These are phyloP conservation scores for Ganaspis sp. DNA, from an alignment of 1,140 invertebrate genomes.

Conservation along the genomic window DNA sequence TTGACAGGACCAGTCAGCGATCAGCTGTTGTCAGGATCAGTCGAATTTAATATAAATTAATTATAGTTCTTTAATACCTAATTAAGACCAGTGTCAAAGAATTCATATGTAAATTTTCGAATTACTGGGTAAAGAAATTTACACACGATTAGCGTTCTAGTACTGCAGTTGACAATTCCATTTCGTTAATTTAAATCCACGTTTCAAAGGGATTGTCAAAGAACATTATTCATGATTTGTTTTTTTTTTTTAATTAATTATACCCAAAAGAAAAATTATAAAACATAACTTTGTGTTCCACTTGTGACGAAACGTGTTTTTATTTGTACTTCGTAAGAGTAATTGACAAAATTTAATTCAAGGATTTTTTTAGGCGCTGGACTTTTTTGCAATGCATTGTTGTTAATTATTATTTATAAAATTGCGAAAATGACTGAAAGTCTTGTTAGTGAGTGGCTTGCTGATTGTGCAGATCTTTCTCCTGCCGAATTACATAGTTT, in stretches of 20 bases:
- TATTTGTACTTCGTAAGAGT: neutral
- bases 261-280: neutral
- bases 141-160: neutral
- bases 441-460: conserved; percentile 87
- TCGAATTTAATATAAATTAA: neutral
- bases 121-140: neutral
- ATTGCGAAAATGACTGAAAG: conserved; percentile 82
- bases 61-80: neutral
- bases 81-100: neutral
- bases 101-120: neutral
- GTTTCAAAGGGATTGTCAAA: neutral
- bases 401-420: neutral
- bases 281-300: no score
- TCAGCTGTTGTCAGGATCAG: conserved; percentile 5
- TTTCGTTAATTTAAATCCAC: neutral
- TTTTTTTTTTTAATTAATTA: neutral
- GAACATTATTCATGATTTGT: neutral
- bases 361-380: neutral
- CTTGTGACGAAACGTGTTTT: neutral
- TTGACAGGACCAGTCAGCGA: neutral
- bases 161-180: neutral
- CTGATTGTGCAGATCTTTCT: conserved; percentile 85
- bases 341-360: neutral
- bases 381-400: neutral
- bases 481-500: conserved; percentile 86